Percentiles rank a stretch among this genome's conserved stretches.
These are phyloP conservation scores for Trichacis sp. DNA, from an alignment of 2,888 invertebrate species.

Conservation along the genomic window DNA sequence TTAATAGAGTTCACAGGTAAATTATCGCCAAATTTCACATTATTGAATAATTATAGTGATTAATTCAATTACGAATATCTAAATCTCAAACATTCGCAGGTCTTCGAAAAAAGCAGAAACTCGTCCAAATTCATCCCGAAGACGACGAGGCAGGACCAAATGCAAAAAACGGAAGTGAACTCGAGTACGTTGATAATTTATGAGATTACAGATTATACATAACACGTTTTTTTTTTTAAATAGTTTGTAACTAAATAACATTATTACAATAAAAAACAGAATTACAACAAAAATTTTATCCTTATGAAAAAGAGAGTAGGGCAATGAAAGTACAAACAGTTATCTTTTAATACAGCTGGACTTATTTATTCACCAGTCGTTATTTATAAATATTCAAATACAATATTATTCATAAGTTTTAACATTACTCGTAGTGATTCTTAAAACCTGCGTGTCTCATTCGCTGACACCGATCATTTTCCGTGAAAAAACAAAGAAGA, in stretches of 20 bases:
- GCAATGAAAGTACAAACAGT: conserved; percentile 20
- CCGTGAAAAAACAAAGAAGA: conserved; percentile 25
- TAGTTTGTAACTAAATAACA: no score
- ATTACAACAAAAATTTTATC: no score
- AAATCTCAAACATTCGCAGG: conserved; percentile 61
- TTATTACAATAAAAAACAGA: no score
- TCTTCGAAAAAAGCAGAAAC: conserved; percentile 69
- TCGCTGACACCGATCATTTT: conserved; percentile 31
- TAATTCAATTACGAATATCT: no score
- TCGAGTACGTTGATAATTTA: conserved; percentile 33
- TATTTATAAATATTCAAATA: conserved; percentile 57
- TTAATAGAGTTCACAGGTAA: conserved; percentile 65
- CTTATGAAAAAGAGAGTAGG: no score
- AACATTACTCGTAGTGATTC: conserved; percentile 43
- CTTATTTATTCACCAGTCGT: conserved; percentile 61
- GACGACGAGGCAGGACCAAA: conserved; percentile 68
- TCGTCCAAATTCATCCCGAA: conserved; percentile 63
- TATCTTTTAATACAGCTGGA: conserved; percentile 50
- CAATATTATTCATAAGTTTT: conserved; percentile 51
- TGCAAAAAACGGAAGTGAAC: conserved; percentile 68
- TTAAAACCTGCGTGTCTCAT: conserved; percentile 38
- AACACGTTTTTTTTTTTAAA: conserved; percentile 27
- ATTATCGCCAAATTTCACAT: not conserved
- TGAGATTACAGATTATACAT: conserved; percentile 35
- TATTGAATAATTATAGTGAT: no score